Base-by-base conservation (phyloP, 1,140 invertebrate species). In the Habropoda laboriosa region DNA sequence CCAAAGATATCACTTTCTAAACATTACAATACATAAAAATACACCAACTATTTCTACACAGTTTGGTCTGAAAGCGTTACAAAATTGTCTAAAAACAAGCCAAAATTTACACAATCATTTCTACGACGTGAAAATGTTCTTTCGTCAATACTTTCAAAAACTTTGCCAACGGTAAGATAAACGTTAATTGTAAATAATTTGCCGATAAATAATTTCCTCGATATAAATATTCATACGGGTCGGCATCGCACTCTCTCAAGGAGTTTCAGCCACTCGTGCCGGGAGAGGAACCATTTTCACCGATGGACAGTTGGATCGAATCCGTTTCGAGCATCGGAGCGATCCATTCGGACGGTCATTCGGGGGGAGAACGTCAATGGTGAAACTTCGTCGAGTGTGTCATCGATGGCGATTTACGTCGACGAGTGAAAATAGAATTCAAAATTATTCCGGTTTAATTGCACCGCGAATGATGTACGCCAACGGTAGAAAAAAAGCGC, bases 371-470 rank as follows among this genome's bases (percentile, higher is more conserved):
- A 40, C 30, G 5, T 49, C n/a, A 30, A 35, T 38, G 58, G 60
- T 40, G 38, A 64, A 74, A 64, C 24, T 51, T 51, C 35, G 45
- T 64, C n/a, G 42, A 13, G 18, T 24, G 45, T 3, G 45, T 30
- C 42, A 35, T 30, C 35, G 12, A 64, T 73, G n/a, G 45, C 18
- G 32, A 53, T 64, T 74, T 24, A 3, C 35, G 12, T 64, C 18
- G 35, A 63, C 58, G 58, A 63, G 16, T 7, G 32, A 53, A 40
- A 74, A 74, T 64, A 35, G n/a, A 74, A 45, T 45, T 61, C 45
- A 35, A 64, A 74, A 74, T 71, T 71, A 71, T 64, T 74, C 72
- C 45, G 45, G 35, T 27, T 71, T 71, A 42, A 61, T 78, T 78
- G 32, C 24, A 27, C 24, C 24, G 76, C 5, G 27, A 72, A 78